Evolutionary conservation across 2,797 vertebrate species (phyloP), one percentile per base, ranked within the genome.

Genomic region (Sebastes oblongus): DNA sequence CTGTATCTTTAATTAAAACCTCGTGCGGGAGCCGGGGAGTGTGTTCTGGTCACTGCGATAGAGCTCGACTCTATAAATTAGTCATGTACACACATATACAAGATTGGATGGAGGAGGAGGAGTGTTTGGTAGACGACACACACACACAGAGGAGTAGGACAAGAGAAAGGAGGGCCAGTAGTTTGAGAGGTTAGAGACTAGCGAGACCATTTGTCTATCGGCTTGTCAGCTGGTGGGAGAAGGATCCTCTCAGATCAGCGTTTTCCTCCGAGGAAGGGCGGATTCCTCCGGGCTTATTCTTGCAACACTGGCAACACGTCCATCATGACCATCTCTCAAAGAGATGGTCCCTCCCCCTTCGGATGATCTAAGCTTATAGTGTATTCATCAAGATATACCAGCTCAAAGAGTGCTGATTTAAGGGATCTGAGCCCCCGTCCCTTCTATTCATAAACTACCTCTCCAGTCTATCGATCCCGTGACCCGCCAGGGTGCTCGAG

Each of bases 191-290:
- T 90, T 91, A 87, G 82, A 90, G 86, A 91, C 83, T 27, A 78
- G 81, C 42, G 4, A 83, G 81, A 81, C 83, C 86, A 89, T 94
- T 95, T 93, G 91, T 93, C 89, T 89, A 77, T 89, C 72, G 30
- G 73, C 62, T 88, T 94, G 93, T 92, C 92, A 93, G 86, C 66
- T 75, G 72, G 87, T 67, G 82, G 84, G 81, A 86, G 90, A 54
- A 74, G 83, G 84, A 91, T 92, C 83, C 86, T 75, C 85, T 86
- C 86, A 78, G 88, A 93, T 95, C 93, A 94, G 94, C 93, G 56
- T 89, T 94, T 94, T 90, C 78, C 75, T 86, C 82, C 14, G 1
- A 72, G 73, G 60, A 81, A 79, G 89, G 83, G 91, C 73, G 70
- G 84, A 81, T 71, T 90, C 84, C 70, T 80, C 73, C 8, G 76